Base-by-base conservation (phyloP, 2,113 vertebrate genomes). In the Tangachromis dhanisi region DNA sequence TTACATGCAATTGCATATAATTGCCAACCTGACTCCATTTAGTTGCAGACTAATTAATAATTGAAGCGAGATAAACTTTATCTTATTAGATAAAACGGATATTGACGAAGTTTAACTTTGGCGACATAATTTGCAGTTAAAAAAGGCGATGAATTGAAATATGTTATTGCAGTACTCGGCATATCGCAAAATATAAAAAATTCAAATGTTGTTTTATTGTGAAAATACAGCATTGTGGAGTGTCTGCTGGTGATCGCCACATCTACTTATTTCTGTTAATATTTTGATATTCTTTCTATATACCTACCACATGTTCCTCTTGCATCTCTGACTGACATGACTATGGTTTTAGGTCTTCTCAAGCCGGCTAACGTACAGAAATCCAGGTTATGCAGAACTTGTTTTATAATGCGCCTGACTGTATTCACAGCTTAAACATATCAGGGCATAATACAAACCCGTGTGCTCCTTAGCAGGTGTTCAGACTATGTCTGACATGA, bases 41-140 rank as follows among this genome's bases (percentile, higher is more conserved):
- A 2, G 17, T 9, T 63, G 17, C 31, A 63, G 17, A 63, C 6
- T 63, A 63, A 63, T 63, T 35, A 63, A 63, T 63, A 63, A 35
- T 4, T n/a, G 59, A 35, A 63, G 17, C 3, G 0, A 35, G 31
- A 63, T 63, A 2, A 66, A 12, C 0, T n/a, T 35, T 2, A 1
- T 63, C 29, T 33, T 11, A 19, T 33, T 35, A 11, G 29, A 63
- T 11, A 35, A 35, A 35, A n/a, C 0, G 0, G 31, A 63, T 63
- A 63, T 35, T 35, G 31, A 35, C 0, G 0, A 63, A 63, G 59
- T 11, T 63, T 19, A 12, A 66, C 10, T 66, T 5, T 66, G 10
- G 6, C 0, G 6, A 63, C 29, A 19, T 4, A 4, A 63, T 63
- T 35, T 63, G 17, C 17, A 35, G 59, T 35, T 63, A 12, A 63